Evolutionary conservation across 2,888 invertebrate genomes (phyloP), one percentile per base, ranked within the genome.

Genomic region (Athalia rosae): DNA sequence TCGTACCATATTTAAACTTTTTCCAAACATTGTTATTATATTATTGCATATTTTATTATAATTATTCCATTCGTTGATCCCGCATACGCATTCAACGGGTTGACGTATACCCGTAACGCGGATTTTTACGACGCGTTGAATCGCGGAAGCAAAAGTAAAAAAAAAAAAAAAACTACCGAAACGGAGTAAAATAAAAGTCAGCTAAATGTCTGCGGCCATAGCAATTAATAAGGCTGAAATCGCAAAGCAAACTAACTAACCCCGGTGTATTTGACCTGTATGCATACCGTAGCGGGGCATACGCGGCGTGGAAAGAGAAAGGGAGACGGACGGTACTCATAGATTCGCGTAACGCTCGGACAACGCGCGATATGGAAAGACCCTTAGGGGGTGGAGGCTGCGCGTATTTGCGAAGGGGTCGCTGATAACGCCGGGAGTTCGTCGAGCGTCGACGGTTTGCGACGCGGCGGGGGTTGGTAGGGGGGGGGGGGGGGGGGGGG

Each of bases 321-420:
- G 53, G 53, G n/a, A 53, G n/a, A 61, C 28, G n/a, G 13, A 61
- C 13, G 59, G 28, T n/a, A 61, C 61, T 13, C 61, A 3, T 50
- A 74, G 61, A 28, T 28, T 28, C 28, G n/a, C 1, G n/a, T n/a
- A 53, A 53, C 66, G 48, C 15, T 13, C 8, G 13, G 56, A 9
- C 45, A 58, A 50, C 28, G 71, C 43, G 56, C 71, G 71, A 71
- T 59, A 79, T 58, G 67, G 77, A 69, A 59, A 80, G 82, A 83
- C 85, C 84, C 83, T 81, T 82, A 82, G 85, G 84, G 83, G 82
- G 48, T 61, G 61, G 78, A 83, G 84, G 80, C 83, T 28, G 28
- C 28, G 83, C 83, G 86, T 87, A 88, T 88, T 87, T 88, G 85
- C 85, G 78, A 82, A 87, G 83, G 86, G 86, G 85, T 84, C 84